Conservation (phyloP, 2,113 vertebrate species). For the Cryptotis parvus region DNA sequence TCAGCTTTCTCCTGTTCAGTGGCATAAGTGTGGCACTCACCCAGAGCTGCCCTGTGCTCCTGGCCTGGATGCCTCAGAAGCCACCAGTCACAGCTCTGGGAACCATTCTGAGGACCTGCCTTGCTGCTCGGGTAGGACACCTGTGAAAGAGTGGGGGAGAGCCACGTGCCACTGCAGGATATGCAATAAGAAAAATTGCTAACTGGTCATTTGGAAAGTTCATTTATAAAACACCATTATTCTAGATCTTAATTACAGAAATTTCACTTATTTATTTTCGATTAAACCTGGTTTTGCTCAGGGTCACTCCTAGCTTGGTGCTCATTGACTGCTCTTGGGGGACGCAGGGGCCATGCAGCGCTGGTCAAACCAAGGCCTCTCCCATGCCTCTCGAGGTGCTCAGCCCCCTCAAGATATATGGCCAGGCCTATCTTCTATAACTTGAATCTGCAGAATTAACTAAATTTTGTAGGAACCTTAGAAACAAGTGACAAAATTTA, state of each 20-base stretch:
- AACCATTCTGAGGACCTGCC: neutral
- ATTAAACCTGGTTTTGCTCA: too few relatives aligned
- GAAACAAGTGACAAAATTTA: constrained; percentile 31
- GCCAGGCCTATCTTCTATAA: neutral
- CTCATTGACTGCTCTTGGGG: too few relatives aligned
- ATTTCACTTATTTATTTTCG: too few relatives aligned
- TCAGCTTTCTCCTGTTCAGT: neutral
- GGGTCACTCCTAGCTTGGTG: too few relatives aligned
- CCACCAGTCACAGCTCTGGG: neutral
- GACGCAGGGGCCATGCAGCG: too few relatives aligned
- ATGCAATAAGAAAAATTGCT: neutral
- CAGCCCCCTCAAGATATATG: too few relatives aligned
- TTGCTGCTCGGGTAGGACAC: neutral
- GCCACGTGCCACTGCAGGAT: neutral
- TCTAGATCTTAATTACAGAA: neutral
- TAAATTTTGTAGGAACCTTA: constrained; percentile 54
- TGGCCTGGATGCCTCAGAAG: neutral
- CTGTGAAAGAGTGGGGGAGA: neutral
- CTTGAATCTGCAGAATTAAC: constrained; percentile 27
- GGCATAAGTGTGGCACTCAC: neutral
- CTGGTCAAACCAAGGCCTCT: too few relatives aligned
- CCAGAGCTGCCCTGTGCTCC: neutral
- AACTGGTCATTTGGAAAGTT: constrained; percentile 12
- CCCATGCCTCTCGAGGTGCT: too few relatives aligned
- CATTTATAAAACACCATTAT: constrained; percentile 43